A percentile compares a stretch with the other conserved stretches of the same genome.
phyloP scores from a whole-genome alignment of 30 jellyfish, hydroid and myxozoan species.

The Phacellophora camtschatica region DNA sequence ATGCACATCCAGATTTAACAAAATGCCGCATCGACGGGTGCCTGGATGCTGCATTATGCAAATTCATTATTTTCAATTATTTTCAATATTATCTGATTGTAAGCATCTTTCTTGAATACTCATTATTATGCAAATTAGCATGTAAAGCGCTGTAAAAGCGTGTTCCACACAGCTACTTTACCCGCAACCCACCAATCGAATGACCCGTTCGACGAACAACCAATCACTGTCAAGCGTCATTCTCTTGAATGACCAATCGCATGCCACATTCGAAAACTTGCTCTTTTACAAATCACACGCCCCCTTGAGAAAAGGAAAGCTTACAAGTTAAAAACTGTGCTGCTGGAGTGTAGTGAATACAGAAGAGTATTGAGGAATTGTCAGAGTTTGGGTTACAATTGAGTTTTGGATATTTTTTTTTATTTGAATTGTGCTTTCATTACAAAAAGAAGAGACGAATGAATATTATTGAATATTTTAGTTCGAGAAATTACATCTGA shows the following conservation, averaged over 20 bases:
- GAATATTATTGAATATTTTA: constrained; percentile 25
- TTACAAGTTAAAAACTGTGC: not conserved
- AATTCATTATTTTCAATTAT: not conserved
- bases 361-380: not conserved
- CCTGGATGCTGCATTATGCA: constrained; percentile 44
- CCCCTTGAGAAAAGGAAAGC: constrained; percentile 18
- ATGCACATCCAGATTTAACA: not conserved
- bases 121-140: constrained; percentile 33
- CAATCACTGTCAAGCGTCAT: constrained; percentile 64
- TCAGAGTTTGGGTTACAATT: not conserved
- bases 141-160: constrained; percentile 56
- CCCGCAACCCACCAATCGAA: constrained; percentile 27
- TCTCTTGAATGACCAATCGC: constrained; percentile 65
- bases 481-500: constrained; percentile 89
- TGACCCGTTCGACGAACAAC: constrained; percentile 16
- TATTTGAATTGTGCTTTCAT: too few relatives aligned
- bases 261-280: constrained; percentile 20
- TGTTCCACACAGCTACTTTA: constrained; percentile 21
- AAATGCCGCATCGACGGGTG: constrained; percentile 20
- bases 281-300: constrained; percentile 49
- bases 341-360: not conserved
- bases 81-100: constrained; percentile 3
- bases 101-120: constrained; percentile 22
- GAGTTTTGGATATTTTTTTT: not conserved
- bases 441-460: too few relatives aligned